These are phyloP conservation scores for Datnioides undecimradiatus DNA, from an alignment of 2,113 vertebrate species.

Conservation along the genomic window DNA sequence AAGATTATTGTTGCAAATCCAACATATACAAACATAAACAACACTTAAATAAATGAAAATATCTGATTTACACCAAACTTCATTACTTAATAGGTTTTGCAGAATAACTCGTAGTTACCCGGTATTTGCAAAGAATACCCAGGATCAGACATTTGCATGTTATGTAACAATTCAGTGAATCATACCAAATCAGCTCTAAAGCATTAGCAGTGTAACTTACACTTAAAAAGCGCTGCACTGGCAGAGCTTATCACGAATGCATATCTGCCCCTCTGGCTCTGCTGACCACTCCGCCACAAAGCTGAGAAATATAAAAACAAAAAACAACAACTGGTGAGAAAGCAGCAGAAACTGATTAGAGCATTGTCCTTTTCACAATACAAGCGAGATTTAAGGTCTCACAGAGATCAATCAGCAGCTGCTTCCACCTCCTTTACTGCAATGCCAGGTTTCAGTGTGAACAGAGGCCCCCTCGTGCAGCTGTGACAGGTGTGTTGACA, in stretches of 20 bases:
- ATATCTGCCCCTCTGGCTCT: not conserved
- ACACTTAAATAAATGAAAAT: too few species aligned
- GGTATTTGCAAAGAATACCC: not conserved
- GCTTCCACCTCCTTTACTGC: not conserved
- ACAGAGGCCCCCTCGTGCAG: not conserved
- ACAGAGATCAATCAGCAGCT: not conserved
- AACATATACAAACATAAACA: too few species aligned
- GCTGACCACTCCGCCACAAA: not conserved
- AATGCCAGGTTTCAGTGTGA: not conserved
- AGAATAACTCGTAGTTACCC: not conserved
- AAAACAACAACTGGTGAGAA: too few species aligned
- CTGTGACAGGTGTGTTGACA: not conserved
- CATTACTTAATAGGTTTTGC: too few species aligned
- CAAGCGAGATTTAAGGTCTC: conserved; percentile 21
- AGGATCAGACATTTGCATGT: not conserved
- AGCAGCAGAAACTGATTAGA: conserved; percentile 37
- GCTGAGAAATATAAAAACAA: too few species aligned
- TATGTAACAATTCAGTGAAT: not conserved
- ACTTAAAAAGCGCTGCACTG: not conserved
- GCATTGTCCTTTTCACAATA: conserved; percentile 47
- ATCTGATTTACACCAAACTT: not conserved
- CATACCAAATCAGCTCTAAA: not conserved
- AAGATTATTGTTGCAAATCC: too few species aligned
- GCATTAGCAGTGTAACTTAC: not conserved
- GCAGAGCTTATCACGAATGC: not conserved